These are phyloP conservation scores for Pantala flavescens DNA, from an alignment of 1,140 invertebrate genomes.

Conservation along the genomic window DNA sequence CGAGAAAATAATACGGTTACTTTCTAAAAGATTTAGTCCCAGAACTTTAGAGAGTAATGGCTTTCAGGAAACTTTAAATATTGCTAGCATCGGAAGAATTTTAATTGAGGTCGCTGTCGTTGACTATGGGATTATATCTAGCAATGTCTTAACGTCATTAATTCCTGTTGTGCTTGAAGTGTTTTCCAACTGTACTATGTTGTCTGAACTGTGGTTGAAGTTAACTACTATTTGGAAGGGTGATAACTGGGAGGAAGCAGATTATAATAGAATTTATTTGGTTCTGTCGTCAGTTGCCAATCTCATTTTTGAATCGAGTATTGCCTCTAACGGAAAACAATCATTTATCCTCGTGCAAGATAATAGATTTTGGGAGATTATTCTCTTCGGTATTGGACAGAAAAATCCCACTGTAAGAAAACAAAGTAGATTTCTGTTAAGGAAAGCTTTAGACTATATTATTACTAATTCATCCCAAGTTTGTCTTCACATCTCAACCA, in stretches of 20 bases:
- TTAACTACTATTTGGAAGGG: not conserved
- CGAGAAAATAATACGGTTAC: not conserved
- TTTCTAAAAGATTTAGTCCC: too few relatives aligned
- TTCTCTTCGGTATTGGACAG: slow-evolving; percentile 21
- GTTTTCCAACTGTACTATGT: too few relatives aligned
- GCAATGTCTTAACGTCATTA: too few relatives aligned
- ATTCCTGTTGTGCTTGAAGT: too few relatives aligned
- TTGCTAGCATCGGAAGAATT: too few relatives aligned
- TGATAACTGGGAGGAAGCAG: not conserved
- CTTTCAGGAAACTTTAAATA: too few relatives aligned
- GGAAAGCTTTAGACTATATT: slow-evolving; percentile 28
- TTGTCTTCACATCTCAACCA: slow-evolving; percentile 7
- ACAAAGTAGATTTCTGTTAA: slow-evolving; percentile 32
- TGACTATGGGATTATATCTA: too few relatives aligned
- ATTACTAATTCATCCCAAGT: slow-evolving; percentile 15
- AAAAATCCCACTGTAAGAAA: slow-evolving; percentile 26
- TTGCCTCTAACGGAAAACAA: not conserved
- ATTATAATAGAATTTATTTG: not conserved
- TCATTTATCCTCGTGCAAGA: not conserved
- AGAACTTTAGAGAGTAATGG: too few relatives aligned
- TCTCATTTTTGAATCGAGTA: not conserved
- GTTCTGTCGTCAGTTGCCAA: not conserved
- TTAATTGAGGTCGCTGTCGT: too few relatives aligned
- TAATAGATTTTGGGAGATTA: slow-evolving; percentile 23
- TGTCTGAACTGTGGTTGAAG: too few relatives aligned